Evolutionary conservation across 2,888 invertebrate species (phyloP), one percentile per base, ranked within the genome.

Genomic region (Agriopis aurantiaria): DNA sequence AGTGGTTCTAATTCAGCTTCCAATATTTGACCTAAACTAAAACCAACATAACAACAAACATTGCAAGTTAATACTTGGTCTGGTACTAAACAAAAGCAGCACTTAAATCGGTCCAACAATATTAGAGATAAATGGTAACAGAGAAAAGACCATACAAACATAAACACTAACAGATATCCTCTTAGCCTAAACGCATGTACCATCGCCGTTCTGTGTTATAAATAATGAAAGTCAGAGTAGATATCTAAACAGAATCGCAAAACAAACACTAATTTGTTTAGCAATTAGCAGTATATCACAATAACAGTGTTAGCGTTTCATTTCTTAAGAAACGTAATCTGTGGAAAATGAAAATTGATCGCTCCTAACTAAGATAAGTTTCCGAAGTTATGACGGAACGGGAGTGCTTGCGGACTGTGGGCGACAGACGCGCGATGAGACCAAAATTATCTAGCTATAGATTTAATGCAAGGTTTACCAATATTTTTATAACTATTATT

Each of bases 301-400:
- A 74, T 79, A 80, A 80, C 75, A 76, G 61, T 71, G 78, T 80
- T 81, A 80, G 75, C 78, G 75, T 80, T 78, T 80, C 79, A 80
- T 86, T 85, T 85, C 86, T 83, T 87, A 84, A 86, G 84, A 85
- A 84, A 88, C 84, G 85, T 91, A 89, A 92, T 91, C 86, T 86
- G 82, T 82, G 82, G 87, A 85, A 88, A 93, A 93, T 92, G 91
- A 92, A 91, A 93, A 93, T 92, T 93, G 93, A 93, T 93, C 88
- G 87, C 84, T 85, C 78, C 88, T 90, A 90, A 92, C 91, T 89
- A 91, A 90, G 91, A 92, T 91, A 92, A 92, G 90, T 93, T 92
- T 87, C 82, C 81, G 85, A 92, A 92, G 90, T 92, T 92, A 89
- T 89, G 90, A 90, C 85, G 86, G 88, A 86, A 87, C 84, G 85